These are phyloP conservation scores for Mamestra configurata DNA, from an alignment of 1,140 invertebrate species.

Conservation along the genomic window DNA sequence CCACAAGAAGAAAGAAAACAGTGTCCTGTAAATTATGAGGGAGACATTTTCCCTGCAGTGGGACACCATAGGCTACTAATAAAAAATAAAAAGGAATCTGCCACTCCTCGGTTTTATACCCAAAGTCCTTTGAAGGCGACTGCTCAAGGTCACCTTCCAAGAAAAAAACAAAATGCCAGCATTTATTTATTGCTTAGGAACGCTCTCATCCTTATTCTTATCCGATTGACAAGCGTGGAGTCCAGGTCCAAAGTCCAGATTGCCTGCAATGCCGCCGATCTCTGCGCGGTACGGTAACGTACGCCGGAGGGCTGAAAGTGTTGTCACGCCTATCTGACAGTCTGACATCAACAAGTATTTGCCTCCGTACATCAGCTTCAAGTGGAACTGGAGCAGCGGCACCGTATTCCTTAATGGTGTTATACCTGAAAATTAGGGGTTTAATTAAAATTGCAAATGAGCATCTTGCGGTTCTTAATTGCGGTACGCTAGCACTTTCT, in stretches of 20 bases:
- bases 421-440: conserved; percentile 62
- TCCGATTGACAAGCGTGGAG: not conserved
- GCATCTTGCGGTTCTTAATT: too few relatives aligned
- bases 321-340: conserved; percentile 17
- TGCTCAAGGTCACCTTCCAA: not conserved
- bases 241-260: not conserved
- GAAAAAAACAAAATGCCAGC: not conserved
- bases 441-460: not conserved
- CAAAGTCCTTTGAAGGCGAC: too few relatives aligned
- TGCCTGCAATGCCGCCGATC: not conserved
- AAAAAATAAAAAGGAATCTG: too few relatives aligned
- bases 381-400: conserved; percentile 69
- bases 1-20: too few relatives aligned
- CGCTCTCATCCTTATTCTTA: not conserved
- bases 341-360: conserved; percentile 70
- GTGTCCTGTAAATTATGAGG: too few relatives aligned
- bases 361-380: conserved; percentile 69
- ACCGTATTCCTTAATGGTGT: conserved; percentile 62
- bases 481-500: too few relatives aligned
- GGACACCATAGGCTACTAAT: too few relatives aligned
- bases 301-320: not conserved
- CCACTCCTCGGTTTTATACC: too few relatives aligned
- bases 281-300: not conserved
- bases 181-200: not conserved
- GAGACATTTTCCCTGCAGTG: too few relatives aligned